A percentile compares a stretch with the other conserved stretches of the same genome.
phyloP scores from a whole-genome alignment of 2,888 invertebrate genomes.

The Rhagonycha fulva region DNA sequence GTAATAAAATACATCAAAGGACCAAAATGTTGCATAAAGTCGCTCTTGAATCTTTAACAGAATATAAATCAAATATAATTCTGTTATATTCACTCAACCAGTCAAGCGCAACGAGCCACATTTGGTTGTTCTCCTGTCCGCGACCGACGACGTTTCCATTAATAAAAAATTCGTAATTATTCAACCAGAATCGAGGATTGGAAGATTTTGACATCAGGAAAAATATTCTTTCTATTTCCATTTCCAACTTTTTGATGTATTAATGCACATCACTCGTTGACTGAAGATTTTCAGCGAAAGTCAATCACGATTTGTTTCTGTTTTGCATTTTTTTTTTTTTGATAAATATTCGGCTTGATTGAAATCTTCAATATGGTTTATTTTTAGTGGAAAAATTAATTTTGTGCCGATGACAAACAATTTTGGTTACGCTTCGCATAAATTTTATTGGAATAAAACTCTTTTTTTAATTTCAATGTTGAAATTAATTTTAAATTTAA shows the following conservation, averaged over 20 bases:
- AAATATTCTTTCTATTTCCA: not conserved
- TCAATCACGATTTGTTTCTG: not conserved
- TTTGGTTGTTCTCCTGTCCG: not conserved
- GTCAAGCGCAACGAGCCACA: not conserved
- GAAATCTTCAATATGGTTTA: not conserved
- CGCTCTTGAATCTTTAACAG: not conserved
- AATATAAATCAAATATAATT: not conserved
- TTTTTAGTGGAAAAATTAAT: not conserved
- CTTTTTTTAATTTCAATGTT: not conserved
- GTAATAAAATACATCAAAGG: not conserved
- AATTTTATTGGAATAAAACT: not conserved
- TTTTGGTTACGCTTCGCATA: not conserved
- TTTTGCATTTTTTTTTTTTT: not conserved
- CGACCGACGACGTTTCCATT: not conserved
- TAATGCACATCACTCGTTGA: not conserved
- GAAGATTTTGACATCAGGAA: not conserved
- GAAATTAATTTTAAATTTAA: not conserved
- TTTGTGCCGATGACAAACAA: not conserved
- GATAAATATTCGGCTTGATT: not conserved
- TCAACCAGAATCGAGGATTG: not conserved
- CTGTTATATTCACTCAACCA: not conserved
- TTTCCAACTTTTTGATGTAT: not conserved
- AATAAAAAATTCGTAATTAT: not conserved
- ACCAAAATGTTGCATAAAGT: not conserved
- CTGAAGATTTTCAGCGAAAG: not conserved